These are phyloP conservation scores for Drosophila sordidula DNA, from an alignment of 2,888 invertebrate species.

Conservation along the genomic window DNA sequence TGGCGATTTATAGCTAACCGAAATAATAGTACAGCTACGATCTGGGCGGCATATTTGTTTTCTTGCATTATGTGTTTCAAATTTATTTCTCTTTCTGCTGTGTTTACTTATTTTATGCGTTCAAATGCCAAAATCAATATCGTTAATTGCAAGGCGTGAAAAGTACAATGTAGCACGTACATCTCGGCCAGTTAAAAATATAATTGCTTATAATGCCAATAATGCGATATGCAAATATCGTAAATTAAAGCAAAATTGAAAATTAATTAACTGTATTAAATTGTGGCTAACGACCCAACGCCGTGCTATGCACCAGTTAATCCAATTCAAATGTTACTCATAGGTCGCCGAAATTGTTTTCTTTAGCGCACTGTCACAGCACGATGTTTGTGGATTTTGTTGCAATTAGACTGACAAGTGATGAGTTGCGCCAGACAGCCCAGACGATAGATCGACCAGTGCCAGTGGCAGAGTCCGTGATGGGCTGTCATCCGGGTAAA, in stretches of 20 bases:
- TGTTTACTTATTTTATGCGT: constrained; percentile 49
- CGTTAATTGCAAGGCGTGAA: constrained; percentile 64
- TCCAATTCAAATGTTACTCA: constrained; percentile 40
- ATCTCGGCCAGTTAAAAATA: constrained; percentile 10
- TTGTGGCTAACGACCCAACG: constrained; percentile 11
- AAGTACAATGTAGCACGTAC: constrained; percentile 60
- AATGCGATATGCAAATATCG: constrained; percentile 22
- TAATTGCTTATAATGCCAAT: constrained; percentile 44
- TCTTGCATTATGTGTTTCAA: constrained; percentile 15
- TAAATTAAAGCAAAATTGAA: constrained; percentile 26
- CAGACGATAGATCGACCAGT: constrained; percentile 27
- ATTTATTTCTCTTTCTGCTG: constrained; percentile 9
- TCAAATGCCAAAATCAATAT: constrained; percentile 64
- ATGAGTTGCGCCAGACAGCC: constrained; percentile 42
- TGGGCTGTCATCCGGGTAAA: constrained; percentile 60
- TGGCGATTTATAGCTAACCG: constrained; percentile 37
- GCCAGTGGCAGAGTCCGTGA: constrained; percentile 26
- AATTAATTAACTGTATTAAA: constrained; percentile 31
- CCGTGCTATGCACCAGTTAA: neutral
- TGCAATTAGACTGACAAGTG: constrained; percentile 71
- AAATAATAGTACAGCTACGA: constrained; percentile 11
- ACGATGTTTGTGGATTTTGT: constrained; percentile 45
- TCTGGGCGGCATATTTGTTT: constrained; percentile 29
- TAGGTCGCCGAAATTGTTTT: constrained; percentile 37
- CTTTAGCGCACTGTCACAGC: constrained; percentile 52